Percentiles rank a stretch among this genome's conserved stretches.
Conservation (phyloP, 1,140 invertebrate genomes). For the Monochamus saltuarius region DNA sequence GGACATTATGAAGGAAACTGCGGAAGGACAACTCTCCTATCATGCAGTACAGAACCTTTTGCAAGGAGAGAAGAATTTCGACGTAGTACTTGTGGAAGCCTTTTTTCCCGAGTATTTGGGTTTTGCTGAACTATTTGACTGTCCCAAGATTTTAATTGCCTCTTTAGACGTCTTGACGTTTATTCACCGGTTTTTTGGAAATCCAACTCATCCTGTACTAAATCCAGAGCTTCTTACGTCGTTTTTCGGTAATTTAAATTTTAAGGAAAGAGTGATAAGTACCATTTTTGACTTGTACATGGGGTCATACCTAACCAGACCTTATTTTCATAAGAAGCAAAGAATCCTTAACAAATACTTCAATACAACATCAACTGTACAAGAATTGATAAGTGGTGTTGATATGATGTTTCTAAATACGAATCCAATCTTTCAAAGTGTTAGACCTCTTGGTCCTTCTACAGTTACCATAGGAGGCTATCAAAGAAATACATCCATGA, state of each 20-base stretch:
- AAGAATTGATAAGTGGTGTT: constrained; percentile 53
- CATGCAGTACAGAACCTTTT: constrained; percentile 21
- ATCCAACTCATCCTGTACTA: constrained; percentile 26
- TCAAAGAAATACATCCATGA: constrained; percentile 51
- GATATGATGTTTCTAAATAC: constrained; percentile 40
- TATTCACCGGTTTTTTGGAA: constrained; percentile 19
- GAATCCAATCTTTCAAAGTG: constrained; percentile 44
- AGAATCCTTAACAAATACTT: constrained; percentile 22
- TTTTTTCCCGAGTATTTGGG: constrained; percentile 23
- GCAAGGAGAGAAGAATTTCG: constrained; percentile 24
- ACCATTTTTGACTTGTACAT: constrained; percentile 7
- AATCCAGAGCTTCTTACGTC: constrained; percentile 26
- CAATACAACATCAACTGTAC: background rate
- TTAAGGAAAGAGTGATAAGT: constrained; percentile 26
- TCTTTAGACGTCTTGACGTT: constrained; percentile 14
- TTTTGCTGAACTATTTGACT: constrained; percentile 30
- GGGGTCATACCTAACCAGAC: background rate
- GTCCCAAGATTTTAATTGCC: constrained; percentile 28
- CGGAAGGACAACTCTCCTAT: constrained; percentile 22
- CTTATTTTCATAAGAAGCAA: background rate
- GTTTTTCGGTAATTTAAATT: constrained; percentile 13
- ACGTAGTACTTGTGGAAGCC: constrained; percentile 31
- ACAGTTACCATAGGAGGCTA: constrained; percentile 53
- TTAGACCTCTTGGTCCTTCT: constrained; percentile 52
- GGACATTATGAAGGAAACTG: background rate